Evolutionary conservation across 2,888 invertebrate genomes (phyloP), one percentile per base, ranked within the genome.

Genomic region (Machimus atricapillus): DNA sequence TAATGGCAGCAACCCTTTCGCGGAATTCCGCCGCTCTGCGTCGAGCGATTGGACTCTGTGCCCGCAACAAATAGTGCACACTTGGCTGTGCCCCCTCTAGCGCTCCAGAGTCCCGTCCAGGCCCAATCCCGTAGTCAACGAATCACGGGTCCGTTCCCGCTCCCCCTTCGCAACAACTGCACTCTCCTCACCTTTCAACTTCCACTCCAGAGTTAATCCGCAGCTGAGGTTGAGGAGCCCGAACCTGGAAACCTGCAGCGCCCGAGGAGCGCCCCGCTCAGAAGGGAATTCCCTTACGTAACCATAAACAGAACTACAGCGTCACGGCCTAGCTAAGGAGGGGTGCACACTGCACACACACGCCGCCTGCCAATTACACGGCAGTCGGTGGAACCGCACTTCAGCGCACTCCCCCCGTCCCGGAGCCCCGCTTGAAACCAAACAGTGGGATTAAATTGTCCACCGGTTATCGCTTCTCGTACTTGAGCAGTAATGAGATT

Each of bases 231-330:
- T n/a, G n/a, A n/a, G n/a, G 37, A 31, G 23, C 56, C 73, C 66
- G 27, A 19, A 66, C 66, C 66, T 66, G 52, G 52, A 83, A 76
- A 52, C 78, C 76, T 52, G 77, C 86, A 77, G 46, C n/a, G 77
- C 23, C 37, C 23, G 74, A 34, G 73, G 58, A 34, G 52, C 46
- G 27, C 43, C 52, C 58, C 82, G 23, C 14, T 46, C 86, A 56
- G 58, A 83, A 23, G 87, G 88, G 88, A 88, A 88, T 88, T 88
- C 88, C 88, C 88, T 88, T 88, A 88, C 88, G 88, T 88, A 88
- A 88, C 83, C 52, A 83, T 87, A 87, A 82, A 82, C 81, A 87
- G 31, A 86, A 77, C 73, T 52, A 76, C 46, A 85, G 56, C 76
- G 73, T 77, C 52, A 77, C 19, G 16, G 43, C 34, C 52, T 52